Evolutionary conservation across 2,888 invertebrate species (phyloP).

Genomic region (Stenoptilia bipunctidactyla): DNA sequence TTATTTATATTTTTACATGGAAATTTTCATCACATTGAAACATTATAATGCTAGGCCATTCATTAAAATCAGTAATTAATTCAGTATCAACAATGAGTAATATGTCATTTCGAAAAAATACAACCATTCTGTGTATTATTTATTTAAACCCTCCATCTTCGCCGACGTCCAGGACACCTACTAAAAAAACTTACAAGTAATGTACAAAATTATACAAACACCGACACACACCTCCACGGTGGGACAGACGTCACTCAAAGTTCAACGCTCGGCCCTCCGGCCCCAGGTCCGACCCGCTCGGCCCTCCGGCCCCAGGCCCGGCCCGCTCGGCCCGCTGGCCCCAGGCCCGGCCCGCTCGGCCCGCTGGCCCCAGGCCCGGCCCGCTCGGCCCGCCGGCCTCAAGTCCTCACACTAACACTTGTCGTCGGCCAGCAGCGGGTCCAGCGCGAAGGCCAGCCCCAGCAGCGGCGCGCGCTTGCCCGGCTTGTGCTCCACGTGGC

Average conservation of each 20-base stretch:
- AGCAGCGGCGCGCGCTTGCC: constrained; percentile 33
- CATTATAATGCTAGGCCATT: constrained; percentile 62
- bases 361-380: too few species aligned
- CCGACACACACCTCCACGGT: constrained; percentile 38
- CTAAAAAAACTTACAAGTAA: constrained; percentile 66
- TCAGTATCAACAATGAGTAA: constrained; percentile 59
- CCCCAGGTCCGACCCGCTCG: too few species aligned
- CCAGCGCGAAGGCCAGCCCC: constrained; percentile 55
- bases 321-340: too few species aligned
- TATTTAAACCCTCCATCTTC: constrained; percentile 46
- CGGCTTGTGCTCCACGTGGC: constrained; percentile 37
- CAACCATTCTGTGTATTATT: constrained; percentile 55
- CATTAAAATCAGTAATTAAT: constrained; percentile 54
- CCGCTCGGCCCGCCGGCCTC: too few species aligned
- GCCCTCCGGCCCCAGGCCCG: too few species aligned
- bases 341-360: too few species aligned
- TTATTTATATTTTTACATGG: constrained; percentile 71
- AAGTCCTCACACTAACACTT: constrained; percentile 47
- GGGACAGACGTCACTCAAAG: too few species aligned
- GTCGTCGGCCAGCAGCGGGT: constrained; percentile 61
- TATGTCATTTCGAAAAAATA: constrained; percentile 62
- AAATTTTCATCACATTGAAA: constrained; percentile 67
- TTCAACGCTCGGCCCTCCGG: too few species aligned
- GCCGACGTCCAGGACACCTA: constrained; percentile 36
- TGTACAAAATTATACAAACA: constrained; percentile 71